Percentiles rank a stretch among this genome's conserved stretches.
These are phyloP conservation scores for Conchocele bisecta DNA, from an alignment of 2,888 invertebrate species.

Conservation along the genomic window DNA sequence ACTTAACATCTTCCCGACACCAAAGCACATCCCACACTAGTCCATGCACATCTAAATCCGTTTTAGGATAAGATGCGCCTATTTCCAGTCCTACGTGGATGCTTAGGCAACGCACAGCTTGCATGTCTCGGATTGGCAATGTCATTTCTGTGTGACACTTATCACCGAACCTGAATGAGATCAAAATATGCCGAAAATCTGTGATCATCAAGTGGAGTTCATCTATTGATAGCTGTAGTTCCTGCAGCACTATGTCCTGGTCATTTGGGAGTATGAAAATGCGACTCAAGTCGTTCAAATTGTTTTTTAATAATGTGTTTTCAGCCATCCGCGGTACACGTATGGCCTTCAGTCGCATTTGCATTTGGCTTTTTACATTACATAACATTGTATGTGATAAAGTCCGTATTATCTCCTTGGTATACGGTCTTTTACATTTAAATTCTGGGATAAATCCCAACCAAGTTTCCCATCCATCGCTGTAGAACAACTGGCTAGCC, in stretches of 20 bases:
- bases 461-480: conserved; percentile 11
- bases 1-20: conserved; percentile 16
- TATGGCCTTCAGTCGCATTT: neutral
- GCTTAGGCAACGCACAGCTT: neutral
- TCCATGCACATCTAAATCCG: too few relatives aligned
- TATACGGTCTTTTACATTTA: neutral
- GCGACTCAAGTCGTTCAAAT: neutral
- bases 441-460: conserved; percentile 5
- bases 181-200: conserved; percentile 1
- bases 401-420: neutral
- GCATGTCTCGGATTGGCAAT: conserved; percentile 1
- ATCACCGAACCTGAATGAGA: conserved; percentile 27
- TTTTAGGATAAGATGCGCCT: neutral
- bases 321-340: neutral
- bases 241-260: neutral
- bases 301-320: conserved; percentile 6
- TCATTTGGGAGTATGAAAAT: conserved; percentile 7
- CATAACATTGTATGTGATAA: neutral
- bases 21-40: conserved; percentile 24
- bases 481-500: conserved; percentile 11
- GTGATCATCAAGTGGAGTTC: neutral
- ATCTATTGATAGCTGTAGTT: conserved; percentile 10
- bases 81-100: conserved; percentile 9
- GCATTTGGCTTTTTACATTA: neutral
- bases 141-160: conserved; percentile 4